Base-by-base conservation (phyloP, 1,140 invertebrate genomes). In the Saccostrea glomerata region DNA sequence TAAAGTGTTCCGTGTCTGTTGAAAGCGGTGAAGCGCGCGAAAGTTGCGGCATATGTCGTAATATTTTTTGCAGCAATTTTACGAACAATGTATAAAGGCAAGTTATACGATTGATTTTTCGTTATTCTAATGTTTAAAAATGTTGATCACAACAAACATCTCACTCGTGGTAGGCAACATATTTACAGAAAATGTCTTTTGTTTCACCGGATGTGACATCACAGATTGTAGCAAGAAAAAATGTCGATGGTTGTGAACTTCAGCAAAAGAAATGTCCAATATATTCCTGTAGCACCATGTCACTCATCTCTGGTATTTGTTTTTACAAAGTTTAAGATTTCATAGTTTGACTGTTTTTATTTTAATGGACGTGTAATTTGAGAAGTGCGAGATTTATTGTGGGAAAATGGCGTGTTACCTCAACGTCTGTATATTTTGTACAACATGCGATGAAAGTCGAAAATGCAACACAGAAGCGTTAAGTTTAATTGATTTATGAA, bases 21-120 rank as follows among this genome's bases (percentile, higher is more conserved):
- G n/a, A n/a, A n/a, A n/a, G n/a, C n/a, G n/a, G n/a, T n/a, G n/a
- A 25, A 58, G 83, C 56, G 83, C 83, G 56, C 54, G 83, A 55
- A 84, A 84, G 11, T 56, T 55, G 23, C 54, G 54, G 47, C 54
- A 84, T n/a, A 58, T 84, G 54, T 55, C 54, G 54, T 84, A 56
- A 84, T 84, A n/a, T 58, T 84, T 20, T 4, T 56, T 30, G 7
- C 0, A 20, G 20, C 7, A 20, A 17, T 20, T 36, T 47, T 47
- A 47, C 47, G 5, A 47, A 47, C 47, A 47, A 47, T 47, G 47
- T 47, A 6, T 47, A 47, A 47, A 47, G 47, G 9, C 47, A 7
- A 47, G 47, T 47, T 47, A 7, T 47, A 9, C 9, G 47, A 47
- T 47, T 47, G 47, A 47, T 47, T 7, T 7, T 47, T 47, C 30